Base-by-base conservation (phyloP, 2,797 vertebrate genomes). In the Buphagus erythrorhynchus region DNA sequence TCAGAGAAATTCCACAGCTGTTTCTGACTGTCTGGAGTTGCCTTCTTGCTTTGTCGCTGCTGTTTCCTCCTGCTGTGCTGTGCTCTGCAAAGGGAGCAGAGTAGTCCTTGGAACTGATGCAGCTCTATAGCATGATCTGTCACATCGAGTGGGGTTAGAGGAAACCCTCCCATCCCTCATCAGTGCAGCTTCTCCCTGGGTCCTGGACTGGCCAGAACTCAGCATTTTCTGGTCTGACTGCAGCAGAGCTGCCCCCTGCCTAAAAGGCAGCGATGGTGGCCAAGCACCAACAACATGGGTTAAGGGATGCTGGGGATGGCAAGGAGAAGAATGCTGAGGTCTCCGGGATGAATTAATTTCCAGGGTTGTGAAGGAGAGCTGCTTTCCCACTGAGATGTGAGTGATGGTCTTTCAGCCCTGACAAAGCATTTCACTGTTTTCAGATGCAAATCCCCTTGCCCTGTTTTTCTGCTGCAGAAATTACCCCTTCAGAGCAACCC, bases 1-100 rank as follows among this genome's bases (percentile, higher is more conserved):
- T 91, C 73, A 74, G 73, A 83, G 73, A 92, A 85, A 96, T 94
- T 83, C 90, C 77, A 54, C 68, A 61, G 72, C 88, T 92, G 69
- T 89, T 92, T 83, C 68, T 67, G 67, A 87, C 69, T 45, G n/a
- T 62, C 52, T 42, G 13, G 61, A 82, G 93, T 69, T 80, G 77
- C 63, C 66, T 62, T 52, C 82, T 88, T 92, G 20, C 33, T 55
- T 67, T 91, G 46, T 86, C 0, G 6, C 35, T 65, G n/a, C 40
- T 68, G 1, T 93, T 88, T 75, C 21, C 67, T 73, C 38, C 48
- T 35, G 48, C 46, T 88, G 46, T 18, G 22, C 29, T 68, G 55
- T 42, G 48, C 54, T 91, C 74, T 67, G 58, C 1, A 1, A 77
- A 66, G 51, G 69, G 38, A 79, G 54, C 22, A 51, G 35, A 63